Conservation (phyloP, 2,113 vertebrate species). For the Pongo pygmaeus region DNA sequence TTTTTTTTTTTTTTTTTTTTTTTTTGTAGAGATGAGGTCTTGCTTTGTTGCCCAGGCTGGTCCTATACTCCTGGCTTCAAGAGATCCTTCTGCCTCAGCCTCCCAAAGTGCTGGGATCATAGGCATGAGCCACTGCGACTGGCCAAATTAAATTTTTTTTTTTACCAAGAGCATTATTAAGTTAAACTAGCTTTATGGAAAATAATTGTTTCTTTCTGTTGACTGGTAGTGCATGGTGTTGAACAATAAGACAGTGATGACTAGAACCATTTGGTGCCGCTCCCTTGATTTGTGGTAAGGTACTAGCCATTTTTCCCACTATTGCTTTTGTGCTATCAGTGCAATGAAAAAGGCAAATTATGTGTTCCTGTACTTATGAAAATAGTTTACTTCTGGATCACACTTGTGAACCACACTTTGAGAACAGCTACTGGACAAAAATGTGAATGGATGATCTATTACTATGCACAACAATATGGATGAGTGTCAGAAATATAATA, state of each 20-base stretch:
- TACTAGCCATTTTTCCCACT: not conserved
- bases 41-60: too few relatives aligned
- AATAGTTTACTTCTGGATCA: not conserved
- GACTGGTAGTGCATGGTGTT: not conserved
- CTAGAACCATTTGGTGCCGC: not conserved
- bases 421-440: not conserved
- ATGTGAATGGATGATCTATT: slow-evolving; percentile 11
- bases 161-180: not conserved
- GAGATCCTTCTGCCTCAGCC: too few relatives aligned
- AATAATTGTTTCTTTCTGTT: not conserved
- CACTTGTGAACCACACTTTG: not conserved
- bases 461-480: not conserved
- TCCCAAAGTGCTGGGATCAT: too few relatives aligned
- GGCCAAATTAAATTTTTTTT: not conserved
- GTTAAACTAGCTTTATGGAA: not conserved
- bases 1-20: too few relatives aligned
- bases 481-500: not conserved
- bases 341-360: not conserved
- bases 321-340: not conserved
- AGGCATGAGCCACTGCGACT: too few relatives aligned
- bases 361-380: not conserved
- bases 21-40: too few relatives aligned
- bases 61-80: too few relatives aligned
- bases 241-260: not conserved
- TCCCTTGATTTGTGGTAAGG: not conserved